These are phyloP conservation scores for Mionectes macconnelli DNA, from an alignment of 2,113 vertebrate species.

Conservation along the genomic window DNA sequence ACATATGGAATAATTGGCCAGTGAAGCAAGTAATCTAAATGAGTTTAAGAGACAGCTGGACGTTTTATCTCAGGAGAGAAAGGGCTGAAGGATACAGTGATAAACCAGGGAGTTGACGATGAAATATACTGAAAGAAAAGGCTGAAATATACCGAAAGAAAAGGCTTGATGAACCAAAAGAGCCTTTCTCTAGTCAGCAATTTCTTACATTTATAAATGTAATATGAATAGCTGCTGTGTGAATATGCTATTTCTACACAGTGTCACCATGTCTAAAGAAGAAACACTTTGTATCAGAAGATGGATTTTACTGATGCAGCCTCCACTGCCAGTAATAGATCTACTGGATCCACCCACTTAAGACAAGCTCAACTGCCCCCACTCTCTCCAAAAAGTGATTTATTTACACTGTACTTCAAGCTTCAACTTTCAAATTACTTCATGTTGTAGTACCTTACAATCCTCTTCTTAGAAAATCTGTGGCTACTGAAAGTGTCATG, in stretches of 20 bases:
- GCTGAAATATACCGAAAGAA: constrained; percentile 51
- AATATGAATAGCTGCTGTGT: constrained; percentile 49
- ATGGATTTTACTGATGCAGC: constrained; percentile 62
- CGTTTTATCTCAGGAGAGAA: constrained; percentile 70
- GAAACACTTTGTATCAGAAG: constrained; percentile 68
- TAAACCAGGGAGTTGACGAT: constrained; percentile 54
- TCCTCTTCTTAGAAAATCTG: constrained; percentile 62
- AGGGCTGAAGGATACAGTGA: constrained; percentile 62
- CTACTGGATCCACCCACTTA: constrained; percentile 58
- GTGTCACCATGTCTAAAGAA: constrained; percentile 67
- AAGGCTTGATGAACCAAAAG: constrained; percentile 21
- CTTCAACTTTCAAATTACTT: constrained; percentile 72
- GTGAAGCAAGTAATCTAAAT: constrained; percentile 74
- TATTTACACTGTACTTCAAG: constrained; percentile 48
- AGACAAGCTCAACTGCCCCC: constrained; percentile 18
- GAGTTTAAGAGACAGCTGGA: constrained; percentile 73
- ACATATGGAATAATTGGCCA: constrained; percentile 76
- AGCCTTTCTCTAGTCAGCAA: constrained; percentile 63
- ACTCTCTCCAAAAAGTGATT: constrained; percentile 22
- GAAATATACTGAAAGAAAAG: constrained; percentile 53
- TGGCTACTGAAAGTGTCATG: constrained; percentile 61
- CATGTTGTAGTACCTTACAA: constrained; percentile 30
- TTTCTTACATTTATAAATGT: constrained; percentile 57
- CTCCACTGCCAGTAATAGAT: constrained; percentile 64
- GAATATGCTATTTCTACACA: constrained; percentile 60